Base-by-base conservation (phyloP, 2,113 vertebrate genomes). In the Gallinago undulata region DNA sequence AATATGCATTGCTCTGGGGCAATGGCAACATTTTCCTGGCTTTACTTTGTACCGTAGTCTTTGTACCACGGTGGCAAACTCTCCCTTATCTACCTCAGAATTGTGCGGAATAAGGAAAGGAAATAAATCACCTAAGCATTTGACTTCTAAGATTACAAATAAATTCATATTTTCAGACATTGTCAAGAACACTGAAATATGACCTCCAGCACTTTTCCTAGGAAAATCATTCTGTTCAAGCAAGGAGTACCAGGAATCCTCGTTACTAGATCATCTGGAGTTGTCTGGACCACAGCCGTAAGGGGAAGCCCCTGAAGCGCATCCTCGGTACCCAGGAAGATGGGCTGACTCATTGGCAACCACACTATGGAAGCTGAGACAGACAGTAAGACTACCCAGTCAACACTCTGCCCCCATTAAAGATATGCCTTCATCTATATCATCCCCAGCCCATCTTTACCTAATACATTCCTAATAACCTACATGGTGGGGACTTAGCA, bases 241-340 rank as follows among this genome's bases (percentile, higher is more conserved):
- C 11, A 69, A 39, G 9, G 22, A 89, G 9, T 28, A 12, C 21
- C 24, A 43, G 48, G 74, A 70, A 57, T 51, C 23, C 39, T 77
- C 2, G 0, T 25, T 83, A 28, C n/a, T 84, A 30, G 13, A 6
- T 9, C 19, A 72, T n/a, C 9, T 56, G 24, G 37, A 43, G 21
- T 74, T 48, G 7, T 53, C 50, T 45, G 37, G 23, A 81, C 8
- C 6, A 16, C 24, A 57, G 1, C 4, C 0, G 0, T 25, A 15
- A 88, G 1, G 2, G 5, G 6, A 93, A 63, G 18, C 5, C 39
- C 28, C 35, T 83, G 21, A 55, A 66, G 8, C 10, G 7, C 27
- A 84, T 10, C 27, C 50, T 66, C 57, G 60, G 23, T 43, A 51
- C 19, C 19, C 15, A 51, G 25, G 4, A 68, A 39, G 14, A 19